Evolutionary conservation across 2,888 invertebrate genomes (phyloP).

Genomic region (Cantharis rufa): DNA sequence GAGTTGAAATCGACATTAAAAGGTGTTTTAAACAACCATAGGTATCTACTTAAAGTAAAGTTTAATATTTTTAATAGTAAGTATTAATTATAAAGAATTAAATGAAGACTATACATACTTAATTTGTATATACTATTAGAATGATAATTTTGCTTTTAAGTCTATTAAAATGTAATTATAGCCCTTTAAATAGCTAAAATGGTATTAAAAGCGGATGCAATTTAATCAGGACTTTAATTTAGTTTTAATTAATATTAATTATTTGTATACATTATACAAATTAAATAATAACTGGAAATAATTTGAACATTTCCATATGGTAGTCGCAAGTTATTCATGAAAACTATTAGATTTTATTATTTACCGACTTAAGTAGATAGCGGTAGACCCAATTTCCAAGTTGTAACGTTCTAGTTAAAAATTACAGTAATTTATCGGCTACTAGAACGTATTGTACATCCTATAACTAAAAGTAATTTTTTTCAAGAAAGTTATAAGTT

Average conservation of each 20-base stretch:
- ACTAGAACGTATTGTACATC: conserved; percentile 25
- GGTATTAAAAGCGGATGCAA: background rate
- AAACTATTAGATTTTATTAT: conserved; percentile 13
- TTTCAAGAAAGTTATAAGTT: background rate
- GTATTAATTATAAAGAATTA: background rate
- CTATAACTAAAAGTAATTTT: background rate
- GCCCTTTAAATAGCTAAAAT: background rate
- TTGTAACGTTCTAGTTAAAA: conserved; percentile 30
- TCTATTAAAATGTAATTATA: background rate
- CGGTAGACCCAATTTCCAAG: conserved; percentile 21
- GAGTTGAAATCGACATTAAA: background rate
- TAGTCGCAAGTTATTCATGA: conserved; percentile 23
- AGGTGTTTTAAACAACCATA: background rate
- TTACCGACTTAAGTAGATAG: conserved; percentile 13
- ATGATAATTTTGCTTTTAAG: background rate
- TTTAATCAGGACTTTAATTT: background rate
- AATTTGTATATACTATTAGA: background rate
- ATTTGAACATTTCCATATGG: conserved; percentile 14
- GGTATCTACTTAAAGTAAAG: background rate
- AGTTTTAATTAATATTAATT: background rate
- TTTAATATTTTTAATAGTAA: background rate
- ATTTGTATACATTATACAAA: background rate
- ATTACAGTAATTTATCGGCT: conserved; percentile 18
- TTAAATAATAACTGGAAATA: background rate
- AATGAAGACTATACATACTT: background rate